Percentiles rank a stretch among this genome's conserved stretches.
These are phyloP conservation scores for Notothenia coriiceps DNA, from an alignment of 2,113 vertebrate species.

Conservation along the genomic window DNA sequence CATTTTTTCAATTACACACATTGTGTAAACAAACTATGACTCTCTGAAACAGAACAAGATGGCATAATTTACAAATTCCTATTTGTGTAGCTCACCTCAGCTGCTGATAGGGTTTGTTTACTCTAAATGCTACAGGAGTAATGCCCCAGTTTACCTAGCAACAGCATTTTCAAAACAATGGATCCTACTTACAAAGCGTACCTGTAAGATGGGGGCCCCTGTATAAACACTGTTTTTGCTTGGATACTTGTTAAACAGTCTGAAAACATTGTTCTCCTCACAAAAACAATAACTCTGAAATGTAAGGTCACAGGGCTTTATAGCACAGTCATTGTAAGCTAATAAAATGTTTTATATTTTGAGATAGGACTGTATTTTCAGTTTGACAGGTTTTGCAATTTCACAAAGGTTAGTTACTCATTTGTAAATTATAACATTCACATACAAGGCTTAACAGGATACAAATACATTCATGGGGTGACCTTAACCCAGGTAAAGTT, in stretches of 20 bases:
- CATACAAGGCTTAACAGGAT: neutral
- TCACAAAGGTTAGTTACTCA: neutral
- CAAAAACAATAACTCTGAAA: neutral
- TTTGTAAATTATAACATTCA: neutral
- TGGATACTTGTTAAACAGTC: neutral
- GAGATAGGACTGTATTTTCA: neutral
- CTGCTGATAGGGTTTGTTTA: constrained; percentile 17
- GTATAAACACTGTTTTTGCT: neutral
- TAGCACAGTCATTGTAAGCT: neutral
- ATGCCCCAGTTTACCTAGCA: neutral
- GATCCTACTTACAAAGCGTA: neutral
- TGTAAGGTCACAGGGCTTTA: neutral
- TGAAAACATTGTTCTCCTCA: neutral
- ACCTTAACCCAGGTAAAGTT: constrained; percentile 12
- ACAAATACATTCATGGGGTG: neutral
- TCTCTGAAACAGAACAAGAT: constrained; percentile 58
- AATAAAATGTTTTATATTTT: neutral
- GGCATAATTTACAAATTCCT: constrained; percentile 59
- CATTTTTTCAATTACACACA: constrained; percentile 77
- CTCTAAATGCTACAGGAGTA: neutral
- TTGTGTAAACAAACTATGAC: constrained; percentile 72
- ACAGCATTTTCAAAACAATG: neutral
- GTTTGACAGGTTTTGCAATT: neutral
- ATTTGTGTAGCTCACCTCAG: constrained; percentile 20
- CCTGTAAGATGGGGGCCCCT: neutral